Evolutionary conservation across 2,888 invertebrate species (phyloP).

Genomic region (Palloptera scutellata): DNA sequence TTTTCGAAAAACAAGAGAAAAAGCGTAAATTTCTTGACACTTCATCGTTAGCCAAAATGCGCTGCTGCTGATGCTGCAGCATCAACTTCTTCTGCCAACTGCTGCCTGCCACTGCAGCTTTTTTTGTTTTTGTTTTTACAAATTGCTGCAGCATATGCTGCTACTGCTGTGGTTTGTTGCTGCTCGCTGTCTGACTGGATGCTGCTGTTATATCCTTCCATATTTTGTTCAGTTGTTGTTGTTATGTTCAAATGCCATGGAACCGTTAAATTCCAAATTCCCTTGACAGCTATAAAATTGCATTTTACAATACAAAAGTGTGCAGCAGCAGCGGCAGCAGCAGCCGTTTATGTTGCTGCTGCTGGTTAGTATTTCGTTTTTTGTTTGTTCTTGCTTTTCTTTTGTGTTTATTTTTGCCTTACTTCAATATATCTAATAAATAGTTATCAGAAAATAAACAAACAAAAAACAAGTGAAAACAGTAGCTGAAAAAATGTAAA

Average conservation of each 20-base stretch:
- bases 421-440: conserved; percentile 9
- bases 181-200: not conserved
- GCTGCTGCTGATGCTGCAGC: not conserved
- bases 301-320: conserved; percentile 57
- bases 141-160: not conserved
- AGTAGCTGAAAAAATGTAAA: conserved; percentile 10
- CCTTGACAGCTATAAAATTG: conserved; percentile 64
- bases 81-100: not conserved
- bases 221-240: conserved; percentile 20
- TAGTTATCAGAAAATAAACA: conserved; percentile 1
- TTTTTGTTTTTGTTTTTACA: not conserved
- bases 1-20: not conserved
- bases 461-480: conserved; percentile 3
- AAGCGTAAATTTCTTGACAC: conserved; percentile 26
- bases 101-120: not conserved
- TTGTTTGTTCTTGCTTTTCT: conserved; percentile 5
- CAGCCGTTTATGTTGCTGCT: not conserved
- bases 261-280: conserved; percentile 59
- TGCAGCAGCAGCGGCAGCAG: conserved; percentile 2
- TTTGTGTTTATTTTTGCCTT: not conserved
- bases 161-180: conserved; percentile 3
- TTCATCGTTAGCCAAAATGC: conserved; percentile 15
- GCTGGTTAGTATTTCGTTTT: not conserved
- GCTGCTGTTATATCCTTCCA: not conserved
- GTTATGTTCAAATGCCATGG: conserved; percentile 18